phyloP scores from a whole-genome alignment of 2,797 vertebrate species.

The Etheostoma nigrum region DNA sequence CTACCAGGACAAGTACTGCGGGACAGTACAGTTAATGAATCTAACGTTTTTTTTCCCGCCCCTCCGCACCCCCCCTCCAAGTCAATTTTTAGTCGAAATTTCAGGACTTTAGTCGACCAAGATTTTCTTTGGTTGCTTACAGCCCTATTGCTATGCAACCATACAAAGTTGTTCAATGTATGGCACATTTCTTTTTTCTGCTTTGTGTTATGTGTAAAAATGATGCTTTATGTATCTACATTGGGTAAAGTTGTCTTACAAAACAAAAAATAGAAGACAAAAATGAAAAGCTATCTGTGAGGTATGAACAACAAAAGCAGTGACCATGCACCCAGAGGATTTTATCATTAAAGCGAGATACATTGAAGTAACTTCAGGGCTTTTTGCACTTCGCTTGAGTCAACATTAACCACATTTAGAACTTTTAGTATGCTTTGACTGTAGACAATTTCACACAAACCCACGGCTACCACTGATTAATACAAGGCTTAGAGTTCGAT shows the following conservation, averaged over 20 bases:
- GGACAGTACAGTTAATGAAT: too few relatives aligned
- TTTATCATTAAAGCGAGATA: slow-evolving; percentile 43
- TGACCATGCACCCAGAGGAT: slow-evolving; percentile 35
- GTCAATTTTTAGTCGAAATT: too few relatives aligned
- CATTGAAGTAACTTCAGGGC: slow-evolving; percentile 20
- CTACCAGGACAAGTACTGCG: too few relatives aligned
- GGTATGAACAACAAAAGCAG: slow-evolving; percentile 41
- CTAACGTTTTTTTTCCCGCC: too few relatives aligned
- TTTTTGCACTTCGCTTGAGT: slow-evolving; percentile 33
- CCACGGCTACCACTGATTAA: slow-evolving; percentile 41
- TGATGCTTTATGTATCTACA: slow-evolving; percentile 30
- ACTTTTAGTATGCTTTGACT: slow-evolving; percentile 15
- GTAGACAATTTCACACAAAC: slow-evolving; percentile 20
- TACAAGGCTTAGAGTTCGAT: slow-evolving; percentile 1
- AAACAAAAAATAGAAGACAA: slow-evolving; percentile 34
- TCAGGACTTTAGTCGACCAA: too few relatives aligned
- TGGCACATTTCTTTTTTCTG: slow-evolving; percentile 46
- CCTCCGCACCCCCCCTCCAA: too few relatives aligned
- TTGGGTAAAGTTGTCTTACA: slow-evolving; percentile 37
- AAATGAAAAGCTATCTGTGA: slow-evolving; percentile 38
- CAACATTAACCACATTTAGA: slow-evolving; percentile 27
- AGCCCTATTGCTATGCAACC: slow-evolving; percentile 45
- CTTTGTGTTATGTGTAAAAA: slow-evolving; percentile 49
- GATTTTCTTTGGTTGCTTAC: too few relatives aligned
- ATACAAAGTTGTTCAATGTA: slow-evolving; percentile 53